Evolutionary conservation across 2,113 vertebrate species (phyloP).

Genomic region (Malaclemys terrapin): DNA sequence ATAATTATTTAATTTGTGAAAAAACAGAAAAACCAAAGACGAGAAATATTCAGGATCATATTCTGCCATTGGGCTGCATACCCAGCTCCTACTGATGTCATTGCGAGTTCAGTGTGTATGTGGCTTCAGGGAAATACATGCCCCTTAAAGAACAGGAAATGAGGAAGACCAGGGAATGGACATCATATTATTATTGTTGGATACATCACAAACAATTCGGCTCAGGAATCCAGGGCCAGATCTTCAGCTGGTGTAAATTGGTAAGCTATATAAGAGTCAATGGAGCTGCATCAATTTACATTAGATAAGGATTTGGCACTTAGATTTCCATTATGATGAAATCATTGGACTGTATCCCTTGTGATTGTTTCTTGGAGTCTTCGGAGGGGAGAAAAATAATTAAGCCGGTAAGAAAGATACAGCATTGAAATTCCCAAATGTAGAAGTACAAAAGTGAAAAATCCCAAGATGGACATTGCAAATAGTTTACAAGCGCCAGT

Average conservation of each 20-base stretch:
- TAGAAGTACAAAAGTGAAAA: slow-evolving; percentile 37
- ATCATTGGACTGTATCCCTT: background rate
- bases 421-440: slow-evolving; percentile 18
- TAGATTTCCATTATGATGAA: background rate
- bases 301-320: background rate
- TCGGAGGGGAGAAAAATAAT: background rate
- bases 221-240: background rate
- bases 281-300: background rate
- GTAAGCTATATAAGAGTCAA: background rate
- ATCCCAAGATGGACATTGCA: slow-evolving; percentile 19
- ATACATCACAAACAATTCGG: background rate
- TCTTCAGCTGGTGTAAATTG: background rate
- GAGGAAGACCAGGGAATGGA: background rate
- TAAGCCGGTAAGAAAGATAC: background rate
- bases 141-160: background rate
- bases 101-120: background rate
- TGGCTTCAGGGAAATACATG: background rate
- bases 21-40: slow-evolving; percentile 1
- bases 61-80: background rate
- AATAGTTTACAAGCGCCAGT: slow-evolving; percentile 52
- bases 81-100: background rate
- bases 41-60: background rate
- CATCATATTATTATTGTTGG: background rate
- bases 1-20: slow-evolving; percentile 50
- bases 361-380: background rate